These are phyloP conservation scores for Enteromius afrohamiltoni DNA, from an alignment of 2,797 vertebrate genomes.

Conservation along the genomic window DNA sequence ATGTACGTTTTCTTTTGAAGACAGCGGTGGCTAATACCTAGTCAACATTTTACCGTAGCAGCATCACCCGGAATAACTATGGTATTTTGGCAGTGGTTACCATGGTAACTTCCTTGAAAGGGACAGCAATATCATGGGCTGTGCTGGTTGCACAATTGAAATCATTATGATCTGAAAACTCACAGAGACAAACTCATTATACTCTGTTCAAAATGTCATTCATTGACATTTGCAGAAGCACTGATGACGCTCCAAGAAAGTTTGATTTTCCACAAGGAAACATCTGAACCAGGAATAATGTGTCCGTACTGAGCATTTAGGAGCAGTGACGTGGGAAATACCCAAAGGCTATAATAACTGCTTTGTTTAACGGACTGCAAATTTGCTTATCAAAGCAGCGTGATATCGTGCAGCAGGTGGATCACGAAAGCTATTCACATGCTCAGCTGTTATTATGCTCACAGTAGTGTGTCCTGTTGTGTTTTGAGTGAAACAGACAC, in stretches of 20 bases:
- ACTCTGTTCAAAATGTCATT: constrained; percentile 43
- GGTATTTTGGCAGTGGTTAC: constrained; percentile 14
- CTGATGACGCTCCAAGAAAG: constrained; percentile 10
- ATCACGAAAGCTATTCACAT: constrained; percentile 23
- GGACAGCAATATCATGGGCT: not conserved
- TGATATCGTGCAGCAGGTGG: constrained; percentile 24
- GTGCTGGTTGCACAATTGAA: constrained; percentile 7
- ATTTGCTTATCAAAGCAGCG: constrained; percentile 60
- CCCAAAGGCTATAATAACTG: constrained; percentile 26
- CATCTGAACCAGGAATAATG: constrained; percentile 8
- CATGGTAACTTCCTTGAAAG: constrained; percentile 6
- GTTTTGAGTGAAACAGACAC: constrained; percentile 18
- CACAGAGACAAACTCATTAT: constrained; percentile 28
- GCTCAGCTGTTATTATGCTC: constrained; percentile 30
- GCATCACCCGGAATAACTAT: not conserved
- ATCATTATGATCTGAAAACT: not conserved
- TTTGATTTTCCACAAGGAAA: constrained; percentile 19
- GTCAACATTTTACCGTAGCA: not conserved
- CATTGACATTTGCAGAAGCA: constrained; percentile 36
- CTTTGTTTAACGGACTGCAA: constrained; percentile 51
- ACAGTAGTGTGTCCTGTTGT: not conserved
- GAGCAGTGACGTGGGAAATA: constrained; percentile 2
- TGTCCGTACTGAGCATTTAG: not conserved
- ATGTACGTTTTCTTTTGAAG: not conserved
- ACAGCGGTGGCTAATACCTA: not conserved